Conservation (phyloP, 2,888 invertebrate genomes). For the Harpagoxenus sublaevis region DNA sequence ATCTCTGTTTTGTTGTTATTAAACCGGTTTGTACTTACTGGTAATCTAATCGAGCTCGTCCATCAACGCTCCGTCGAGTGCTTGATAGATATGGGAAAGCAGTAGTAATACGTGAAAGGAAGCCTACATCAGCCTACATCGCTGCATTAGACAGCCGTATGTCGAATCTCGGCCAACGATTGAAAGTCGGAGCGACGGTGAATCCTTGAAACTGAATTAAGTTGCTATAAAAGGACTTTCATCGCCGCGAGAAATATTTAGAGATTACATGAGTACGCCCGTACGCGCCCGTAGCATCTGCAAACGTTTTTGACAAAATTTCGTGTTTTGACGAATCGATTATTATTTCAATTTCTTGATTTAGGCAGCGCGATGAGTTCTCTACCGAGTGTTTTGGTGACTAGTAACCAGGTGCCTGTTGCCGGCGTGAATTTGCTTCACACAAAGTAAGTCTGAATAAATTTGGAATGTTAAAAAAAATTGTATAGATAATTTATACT, state of each 20-base stretch:
- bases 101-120: neutral
- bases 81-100: too few relatives aligned
- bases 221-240: neutral
- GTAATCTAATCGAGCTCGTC: too few relatives aligned
- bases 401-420: conserved; percentile 84
- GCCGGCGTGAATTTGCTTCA: conserved; percentile 86
- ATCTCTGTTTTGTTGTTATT: neutral
- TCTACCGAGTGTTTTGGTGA: conserved; percentile 86
- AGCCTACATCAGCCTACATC: neutral
- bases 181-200: neutral
- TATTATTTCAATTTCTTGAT: neutral
- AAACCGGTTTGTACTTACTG: conserved; percentile 3
- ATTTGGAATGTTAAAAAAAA: neutral
- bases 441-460: conserved; percentile 82
- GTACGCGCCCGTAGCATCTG: neutral
- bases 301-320: too few relatives aligned
- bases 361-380: conserved; percentile 3
- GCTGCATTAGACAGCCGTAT: neutral
- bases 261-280: neutral
- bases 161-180: neutral
- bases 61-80: too few relatives aligned
- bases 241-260: neutral
- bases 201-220: neutral
- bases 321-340: neutral
- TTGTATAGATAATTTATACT: neutral